Conservation (phyloP, 2,113 vertebrate genomes). For the Rhabdornis inornatus region DNA sequence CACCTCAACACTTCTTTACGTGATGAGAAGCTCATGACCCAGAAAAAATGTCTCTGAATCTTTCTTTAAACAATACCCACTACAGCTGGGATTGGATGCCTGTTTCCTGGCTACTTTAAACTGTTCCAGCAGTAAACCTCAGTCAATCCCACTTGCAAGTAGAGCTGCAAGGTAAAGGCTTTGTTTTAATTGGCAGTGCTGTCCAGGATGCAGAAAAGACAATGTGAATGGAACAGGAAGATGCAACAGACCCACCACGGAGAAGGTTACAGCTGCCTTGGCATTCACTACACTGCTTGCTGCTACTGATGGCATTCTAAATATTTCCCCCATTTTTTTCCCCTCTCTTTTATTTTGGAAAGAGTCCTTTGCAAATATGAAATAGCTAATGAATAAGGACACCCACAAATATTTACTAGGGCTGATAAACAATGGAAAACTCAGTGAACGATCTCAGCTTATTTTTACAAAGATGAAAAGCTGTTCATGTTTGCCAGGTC, state of each 20-base stretch:
- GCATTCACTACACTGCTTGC: not conserved
- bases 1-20: not conserved
- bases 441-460: not conserved
- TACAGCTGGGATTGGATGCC: not conserved
- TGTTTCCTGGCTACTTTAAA: not conserved
- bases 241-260: not conserved
- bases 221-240: not conserved
- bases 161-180: not conserved
- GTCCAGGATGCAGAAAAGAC: not conserved
- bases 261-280: not conserved
- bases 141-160: not conserved
- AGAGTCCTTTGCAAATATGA: not conserved
- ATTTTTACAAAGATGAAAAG: slow-evolving; percentile 40
- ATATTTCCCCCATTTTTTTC: not conserved
- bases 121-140: not conserved
- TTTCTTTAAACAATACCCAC: not conserved
- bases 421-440: slow-evolving; percentile 61
- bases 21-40: not conserved
- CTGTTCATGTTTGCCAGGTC: slow-evolving; percentile 3
- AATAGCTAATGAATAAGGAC: not conserved
- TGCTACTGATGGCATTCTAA: not conserved
- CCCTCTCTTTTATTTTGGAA: not conserved
- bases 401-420: slow-evolving; percentile 54
- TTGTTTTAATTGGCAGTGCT: not conserved
- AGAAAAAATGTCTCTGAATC: not conserved